Evolutionary conservation across 1,140 invertebrate genomes (phyloP).

Genomic region (Philotrypesis tridentata): DNA sequence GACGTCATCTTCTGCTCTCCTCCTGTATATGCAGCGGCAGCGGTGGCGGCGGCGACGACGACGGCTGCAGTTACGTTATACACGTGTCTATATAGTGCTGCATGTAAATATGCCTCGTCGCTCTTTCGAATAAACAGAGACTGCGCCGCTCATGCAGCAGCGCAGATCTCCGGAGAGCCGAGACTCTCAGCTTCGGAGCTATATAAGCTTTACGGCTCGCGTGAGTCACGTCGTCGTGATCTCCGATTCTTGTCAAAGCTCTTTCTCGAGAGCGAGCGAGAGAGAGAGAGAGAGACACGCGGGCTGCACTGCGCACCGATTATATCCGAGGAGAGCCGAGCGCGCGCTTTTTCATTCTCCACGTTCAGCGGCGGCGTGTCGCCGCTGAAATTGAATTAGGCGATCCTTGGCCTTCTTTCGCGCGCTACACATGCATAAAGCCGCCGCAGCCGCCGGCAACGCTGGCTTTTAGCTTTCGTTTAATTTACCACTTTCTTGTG

Average conservation of each 20-base stretch:
- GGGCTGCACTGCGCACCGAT: no score
- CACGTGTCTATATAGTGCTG: background rate
- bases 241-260: conserved; percentile 49
- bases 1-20: conserved; percentile 58
- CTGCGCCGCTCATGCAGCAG: background rate
- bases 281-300: background rate
- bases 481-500: conserved; percentile 47
- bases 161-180: no score
- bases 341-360: conserved; percentile 8
- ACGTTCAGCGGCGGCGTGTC: conserved; percentile 23
- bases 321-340: conserved; percentile 31
- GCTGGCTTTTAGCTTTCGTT: conserved; percentile 41
- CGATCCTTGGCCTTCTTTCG: conserved; percentile 49
- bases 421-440: background rate
- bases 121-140: background rate
- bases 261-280: no score
- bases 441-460: background rate
- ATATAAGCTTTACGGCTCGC: conserved; percentile 22
- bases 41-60: no score
- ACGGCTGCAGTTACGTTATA: no score
- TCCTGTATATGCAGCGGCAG: conserved; percentile 2
- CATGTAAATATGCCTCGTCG: background rate
- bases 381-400: conserved; percentile 49
- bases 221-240: conserved; percentile 50
- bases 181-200: background rate